A percentile compares a stretch with the other conserved stretches of the same genome.
Evolutionary conservation across 2,113 vertebrate genomes (phyloP).

Genomic region (Tragulus kanchil): DNA sequence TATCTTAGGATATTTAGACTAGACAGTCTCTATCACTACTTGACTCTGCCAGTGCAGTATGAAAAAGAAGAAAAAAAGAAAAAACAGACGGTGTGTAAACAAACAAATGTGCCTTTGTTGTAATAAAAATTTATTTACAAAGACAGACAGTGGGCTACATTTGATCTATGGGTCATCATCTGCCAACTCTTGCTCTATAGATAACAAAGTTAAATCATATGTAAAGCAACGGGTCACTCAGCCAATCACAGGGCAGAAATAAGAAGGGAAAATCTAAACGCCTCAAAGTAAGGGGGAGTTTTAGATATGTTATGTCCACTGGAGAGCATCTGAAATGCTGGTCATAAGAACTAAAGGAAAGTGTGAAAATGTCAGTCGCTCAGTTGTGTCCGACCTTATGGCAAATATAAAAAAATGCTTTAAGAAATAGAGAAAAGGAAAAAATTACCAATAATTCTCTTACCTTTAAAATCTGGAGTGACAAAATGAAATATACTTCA

Average conservation of each 20-base stretch:
- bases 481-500: slow-evolving; percentile 39
- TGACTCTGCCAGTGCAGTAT: not conserved
- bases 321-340: not conserved
- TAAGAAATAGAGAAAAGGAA: no score
- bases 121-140: slow-evolving; percentile 55
- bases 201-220: not conserved
- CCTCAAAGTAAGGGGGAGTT: not conserved
- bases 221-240: not conserved
- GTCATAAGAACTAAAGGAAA: not conserved
- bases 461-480: not conserved
- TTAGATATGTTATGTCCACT: not conserved
- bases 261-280: not conserved
- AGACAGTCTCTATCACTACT: not conserved
- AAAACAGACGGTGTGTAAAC: not conserved
- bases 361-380: no score
- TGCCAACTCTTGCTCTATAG: not conserved
- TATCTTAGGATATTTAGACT: not conserved
- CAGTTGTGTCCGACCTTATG: no score
- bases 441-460: no score
- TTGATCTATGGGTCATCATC: not conserved
- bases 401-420: no score
- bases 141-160: not conserved
- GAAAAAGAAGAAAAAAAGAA: not conserved
- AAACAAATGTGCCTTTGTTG: not conserved
- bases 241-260: not conserved